A percentile compares a stretch with the other conserved stretches of the same genome.
Conservation (phyloP, 2,888 invertebrate genomes). For the Patella pellucida region DNA sequence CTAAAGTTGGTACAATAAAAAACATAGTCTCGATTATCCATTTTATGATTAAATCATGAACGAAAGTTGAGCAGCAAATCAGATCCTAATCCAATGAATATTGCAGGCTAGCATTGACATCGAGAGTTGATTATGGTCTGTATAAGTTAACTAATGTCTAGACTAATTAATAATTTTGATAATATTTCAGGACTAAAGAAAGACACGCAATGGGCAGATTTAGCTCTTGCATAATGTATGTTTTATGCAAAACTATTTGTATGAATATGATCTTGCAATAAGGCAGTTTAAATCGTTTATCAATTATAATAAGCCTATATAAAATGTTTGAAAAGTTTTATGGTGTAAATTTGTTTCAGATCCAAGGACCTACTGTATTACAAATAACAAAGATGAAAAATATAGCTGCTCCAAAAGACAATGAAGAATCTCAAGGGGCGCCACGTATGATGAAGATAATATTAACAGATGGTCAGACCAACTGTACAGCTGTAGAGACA, state of each 20-base stretch:
- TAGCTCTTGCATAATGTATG: too few relatives aligned
- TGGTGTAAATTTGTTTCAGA: conserved; percentile 54
- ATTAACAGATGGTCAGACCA: conserved; percentile 86
- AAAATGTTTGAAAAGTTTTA: neutral
- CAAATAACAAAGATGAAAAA: conserved; percentile 91
- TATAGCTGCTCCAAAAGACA: conserved; percentile 89
- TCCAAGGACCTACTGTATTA: conserved; percentile 78
- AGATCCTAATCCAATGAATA: too few relatives aligned
- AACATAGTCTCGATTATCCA: too few relatives aligned
- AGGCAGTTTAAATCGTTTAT: neutral
- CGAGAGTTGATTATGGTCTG: too few relatives aligned
- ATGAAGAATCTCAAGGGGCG: conserved; percentile 80
- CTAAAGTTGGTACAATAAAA: too few relatives aligned
- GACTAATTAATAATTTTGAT: too few relatives aligned
- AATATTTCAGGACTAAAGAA: too few relatives aligned
- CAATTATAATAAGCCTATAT: neutral
- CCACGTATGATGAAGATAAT: conserved; percentile 88
- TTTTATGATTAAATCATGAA: neutral
- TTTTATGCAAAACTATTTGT: neutral
- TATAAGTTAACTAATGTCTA: neutral
- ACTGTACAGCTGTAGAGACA: conserved; percentile 84
- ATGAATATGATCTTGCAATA: neutral
- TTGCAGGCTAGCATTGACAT: too few relatives aligned
- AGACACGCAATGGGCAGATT: neutral
- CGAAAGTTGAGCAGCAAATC: neutral